phyloP scores from a whole-genome alignment of 2,113 vertebrate species.

The Coturnix japonica region DNA sequence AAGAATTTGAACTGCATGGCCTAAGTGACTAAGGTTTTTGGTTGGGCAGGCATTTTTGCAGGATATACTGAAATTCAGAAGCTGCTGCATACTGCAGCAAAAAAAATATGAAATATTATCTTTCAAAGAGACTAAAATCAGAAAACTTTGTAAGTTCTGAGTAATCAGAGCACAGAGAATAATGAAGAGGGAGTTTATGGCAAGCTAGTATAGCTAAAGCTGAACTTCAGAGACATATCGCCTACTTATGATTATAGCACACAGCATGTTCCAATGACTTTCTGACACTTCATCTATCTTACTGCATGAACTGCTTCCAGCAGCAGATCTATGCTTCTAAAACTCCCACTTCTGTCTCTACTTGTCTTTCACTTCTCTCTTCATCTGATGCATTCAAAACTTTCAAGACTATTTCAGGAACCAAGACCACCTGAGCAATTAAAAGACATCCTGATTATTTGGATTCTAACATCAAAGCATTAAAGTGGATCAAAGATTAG shows the following conservation, averaged over 20 bases:
- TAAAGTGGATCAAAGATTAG: background rate
- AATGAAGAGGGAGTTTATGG: constrained; percentile 44
- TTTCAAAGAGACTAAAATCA: constrained; percentile 36
- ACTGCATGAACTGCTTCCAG: constrained; percentile 42
- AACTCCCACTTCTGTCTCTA: constrained; percentile 49
- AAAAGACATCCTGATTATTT: background rate
- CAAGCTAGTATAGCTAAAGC: constrained; percentile 16
- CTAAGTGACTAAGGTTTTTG: background rate
- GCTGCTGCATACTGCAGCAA: background rate
- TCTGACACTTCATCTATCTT: constrained; percentile 60
- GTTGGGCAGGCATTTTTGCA: background rate
- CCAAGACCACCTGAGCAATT: constrained; percentile 23
- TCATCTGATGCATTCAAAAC: constrained; percentile 26
- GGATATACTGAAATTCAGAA: background rate
- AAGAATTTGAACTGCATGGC: background rate
- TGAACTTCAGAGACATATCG: constrained; percentile 57
- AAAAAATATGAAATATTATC: background rate
- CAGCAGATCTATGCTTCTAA: constrained; percentile 29
- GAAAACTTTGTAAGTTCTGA: constrained; percentile 12
- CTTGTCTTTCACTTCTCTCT: constrained; percentile 49
- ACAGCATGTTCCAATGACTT: constrained; percentile 65
- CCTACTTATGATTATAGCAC: constrained; percentile 57
- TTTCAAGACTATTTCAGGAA: constrained; percentile 8
- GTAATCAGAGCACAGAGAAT: constrained; percentile 43
- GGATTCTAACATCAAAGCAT: background rate